These are phyloP conservation scores for Biston betularia DNA, from an alignment of 2,888 invertebrate genomes.

Conservation along the genomic window DNA sequence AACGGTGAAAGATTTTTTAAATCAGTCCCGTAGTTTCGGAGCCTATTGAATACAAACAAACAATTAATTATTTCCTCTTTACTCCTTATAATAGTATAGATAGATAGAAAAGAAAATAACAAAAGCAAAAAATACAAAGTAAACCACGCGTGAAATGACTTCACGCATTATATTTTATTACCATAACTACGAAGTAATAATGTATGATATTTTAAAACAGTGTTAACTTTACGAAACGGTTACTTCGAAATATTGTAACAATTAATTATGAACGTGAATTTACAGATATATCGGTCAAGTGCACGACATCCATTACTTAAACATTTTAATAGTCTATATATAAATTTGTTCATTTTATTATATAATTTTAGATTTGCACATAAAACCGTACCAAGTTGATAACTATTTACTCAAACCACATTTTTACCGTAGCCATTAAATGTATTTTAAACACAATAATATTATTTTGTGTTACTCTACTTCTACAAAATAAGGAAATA, in stretches of 20 bases:
- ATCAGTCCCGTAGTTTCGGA: too few species aligned
- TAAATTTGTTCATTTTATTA: too few species aligned
- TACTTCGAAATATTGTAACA: conserved; percentile 11
- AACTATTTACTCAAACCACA: too few species aligned
- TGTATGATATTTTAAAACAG: conserved; percentile 19
- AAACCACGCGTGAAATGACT: conserved; percentile 25
- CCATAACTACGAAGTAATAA: conserved; percentile 15
- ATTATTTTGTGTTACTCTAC: not conserved
- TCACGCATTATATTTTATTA: conserved; percentile 19
- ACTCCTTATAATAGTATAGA: too few species aligned
- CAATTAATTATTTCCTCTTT: too few species aligned
- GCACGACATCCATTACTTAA: not conserved
- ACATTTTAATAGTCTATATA: too few species aligned
- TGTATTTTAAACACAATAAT: too few species aligned
- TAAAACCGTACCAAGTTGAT: too few species aligned
- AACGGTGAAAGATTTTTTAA: too few species aligned
- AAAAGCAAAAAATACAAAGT: conserved; percentile 16
- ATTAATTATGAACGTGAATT: conserved; percentile 25
- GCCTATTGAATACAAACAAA: too few species aligned
- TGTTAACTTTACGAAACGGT: conserved; percentile 9
- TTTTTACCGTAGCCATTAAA: too few species aligned
- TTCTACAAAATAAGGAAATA: not conserved
- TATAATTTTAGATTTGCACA: too few species aligned
- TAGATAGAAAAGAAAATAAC: conserved; percentile 5
- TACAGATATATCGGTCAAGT: conserved; percentile 40